phyloP scores from a whole-genome alignment of 1,140 invertebrate genomes.

The Euura saliciscinereae region DNA sequence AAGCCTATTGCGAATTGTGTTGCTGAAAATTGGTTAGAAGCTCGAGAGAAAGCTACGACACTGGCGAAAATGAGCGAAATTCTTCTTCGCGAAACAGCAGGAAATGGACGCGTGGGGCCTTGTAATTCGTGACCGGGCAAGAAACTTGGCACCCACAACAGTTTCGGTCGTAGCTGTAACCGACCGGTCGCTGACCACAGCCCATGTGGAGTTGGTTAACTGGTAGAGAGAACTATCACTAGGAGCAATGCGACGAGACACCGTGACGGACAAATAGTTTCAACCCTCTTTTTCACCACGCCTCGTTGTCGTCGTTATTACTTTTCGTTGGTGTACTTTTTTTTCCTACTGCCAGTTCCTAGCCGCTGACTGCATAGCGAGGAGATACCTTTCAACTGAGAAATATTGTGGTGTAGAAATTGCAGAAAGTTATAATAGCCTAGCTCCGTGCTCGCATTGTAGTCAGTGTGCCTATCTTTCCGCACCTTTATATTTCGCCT shows the following conservation, averaged over 20 bases:
- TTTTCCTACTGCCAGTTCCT: not conserved
- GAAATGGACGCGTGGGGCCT: too few species aligned
- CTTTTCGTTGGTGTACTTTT: not conserved
- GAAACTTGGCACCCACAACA: not conserved
- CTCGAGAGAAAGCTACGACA: too few species aligned
- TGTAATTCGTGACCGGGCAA: not conserved
- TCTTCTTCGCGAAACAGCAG: too few species aligned
- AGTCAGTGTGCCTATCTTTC: too few species aligned
- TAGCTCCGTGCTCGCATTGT: not conserved
- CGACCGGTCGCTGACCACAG: too few species aligned
- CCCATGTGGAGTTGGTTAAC: too few species aligned
- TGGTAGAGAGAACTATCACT: too few species aligned
- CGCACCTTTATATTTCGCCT: too few species aligned
- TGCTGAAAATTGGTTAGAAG: too few species aligned
- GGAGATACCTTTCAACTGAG: not conserved
- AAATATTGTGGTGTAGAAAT: not conserved
- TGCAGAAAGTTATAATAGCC: slow-evolving; percentile 1
- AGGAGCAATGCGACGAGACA: not conserved
- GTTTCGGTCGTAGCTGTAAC: not conserved
- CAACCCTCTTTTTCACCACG: not conserved
- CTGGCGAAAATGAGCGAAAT: too few species aligned
- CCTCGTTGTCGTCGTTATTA: not conserved
- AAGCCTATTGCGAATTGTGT: too few species aligned
- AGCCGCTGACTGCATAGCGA: not conserved
- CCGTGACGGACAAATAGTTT: not conserved